Evolutionary conservation across 2,888 invertebrate species (phyloP).

Genomic region (Lissocephala sabroskyi): DNA sequence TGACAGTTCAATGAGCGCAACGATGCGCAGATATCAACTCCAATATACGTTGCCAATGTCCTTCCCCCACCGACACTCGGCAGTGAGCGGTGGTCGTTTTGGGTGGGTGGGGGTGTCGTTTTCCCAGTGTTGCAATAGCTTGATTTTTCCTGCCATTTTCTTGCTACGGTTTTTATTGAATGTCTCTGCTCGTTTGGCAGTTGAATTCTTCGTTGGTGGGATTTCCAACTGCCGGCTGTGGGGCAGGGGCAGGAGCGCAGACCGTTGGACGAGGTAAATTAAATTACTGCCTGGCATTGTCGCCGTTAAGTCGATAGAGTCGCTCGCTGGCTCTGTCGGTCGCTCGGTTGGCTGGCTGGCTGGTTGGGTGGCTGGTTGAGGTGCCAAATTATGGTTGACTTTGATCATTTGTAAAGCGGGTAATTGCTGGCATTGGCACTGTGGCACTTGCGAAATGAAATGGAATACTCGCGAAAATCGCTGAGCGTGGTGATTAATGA

Average conservation of each 20-base stretch:
- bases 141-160: neutral
- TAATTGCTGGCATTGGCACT: too few species aligned
- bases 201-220: too few species aligned
- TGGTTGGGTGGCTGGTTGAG: slow-evolving; percentile 31
- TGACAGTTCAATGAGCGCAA: slow-evolving; percentile 66
- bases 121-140: neutral
- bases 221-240: slow-evolving; percentile 24
- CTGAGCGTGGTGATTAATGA: too few species aligned
- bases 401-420: slow-evolving; percentile 24
- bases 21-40: slow-evolving; percentile 63
- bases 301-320: neutral
- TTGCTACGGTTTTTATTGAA: slow-evolving; percentile 53
- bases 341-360: too few species aligned
- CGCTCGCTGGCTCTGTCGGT: slow-evolving; percentile 15
- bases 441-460: too few species aligned
- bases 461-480: too few species aligned
- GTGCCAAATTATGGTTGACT: slow-evolving; percentile 29
- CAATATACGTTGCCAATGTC: slow-evolving; percentile 43
- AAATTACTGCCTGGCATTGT: slow-evolving; percentile 50
- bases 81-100: neutral
- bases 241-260: too few species aligned
- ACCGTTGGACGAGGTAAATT: slow-evolving; percentile 47
- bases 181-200: neutral
- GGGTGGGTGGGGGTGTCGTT: too few species aligned
- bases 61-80: neutral